Conservation (phyloP, 2,797 vertebrate species). For the Sebastes glaucus region DNA sequence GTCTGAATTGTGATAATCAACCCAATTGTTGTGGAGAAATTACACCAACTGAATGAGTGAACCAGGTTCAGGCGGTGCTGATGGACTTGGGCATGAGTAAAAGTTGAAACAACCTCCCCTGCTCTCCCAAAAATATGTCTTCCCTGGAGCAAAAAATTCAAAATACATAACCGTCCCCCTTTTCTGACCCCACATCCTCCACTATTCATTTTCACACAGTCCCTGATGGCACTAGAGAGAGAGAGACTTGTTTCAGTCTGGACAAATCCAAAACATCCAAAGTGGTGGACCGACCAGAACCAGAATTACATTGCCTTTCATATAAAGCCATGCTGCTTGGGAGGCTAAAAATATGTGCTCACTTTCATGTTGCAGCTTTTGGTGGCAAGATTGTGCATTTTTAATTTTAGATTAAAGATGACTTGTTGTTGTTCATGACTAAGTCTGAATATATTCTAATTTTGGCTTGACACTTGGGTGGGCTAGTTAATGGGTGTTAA, state of each 20-base stretch:
- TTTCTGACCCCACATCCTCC: not conserved
- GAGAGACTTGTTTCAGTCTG: not conserved
- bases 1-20: not conserved
- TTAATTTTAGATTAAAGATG: not conserved
- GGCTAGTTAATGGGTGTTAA: constrained; percentile 5
- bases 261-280: not conserved
- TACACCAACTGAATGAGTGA: not conserved
- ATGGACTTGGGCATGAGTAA: not conserved
- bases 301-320: not conserved
- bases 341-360: not conserved
- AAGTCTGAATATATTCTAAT: constrained; percentile 19
- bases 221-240: not conserved
- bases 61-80: not conserved
- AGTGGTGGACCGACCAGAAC: not conserved
- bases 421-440: constrained; percentile 10
- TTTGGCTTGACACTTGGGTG: constrained; percentile 22
- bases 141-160: not conserved
- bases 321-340: not conserved
- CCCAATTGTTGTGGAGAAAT: not conserved
- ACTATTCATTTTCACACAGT: not conserved
- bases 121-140: not conserved
- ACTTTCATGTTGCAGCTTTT: not conserved
- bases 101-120: not conserved
- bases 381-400: not conserved
- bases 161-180: not conserved